These are phyloP conservation scores for Apus apus DNA, from an alignment of 2,113 vertebrate genomes.

Conservation along the genomic window DNA sequence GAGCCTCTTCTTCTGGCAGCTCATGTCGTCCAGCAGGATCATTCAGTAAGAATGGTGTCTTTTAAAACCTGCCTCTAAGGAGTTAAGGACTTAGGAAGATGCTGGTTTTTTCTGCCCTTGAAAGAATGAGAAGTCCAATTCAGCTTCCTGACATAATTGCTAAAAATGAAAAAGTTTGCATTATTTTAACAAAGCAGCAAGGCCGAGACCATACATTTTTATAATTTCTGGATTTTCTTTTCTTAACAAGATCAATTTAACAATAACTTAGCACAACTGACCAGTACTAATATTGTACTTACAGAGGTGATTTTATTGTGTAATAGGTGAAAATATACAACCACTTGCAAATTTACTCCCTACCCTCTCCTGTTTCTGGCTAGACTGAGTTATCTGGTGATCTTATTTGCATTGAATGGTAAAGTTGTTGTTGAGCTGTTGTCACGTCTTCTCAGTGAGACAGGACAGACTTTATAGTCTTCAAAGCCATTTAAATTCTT, in stretches of 20 bases:
- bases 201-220: not conserved
- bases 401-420: not conserved
- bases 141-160: not conserved
- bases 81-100: not conserved
- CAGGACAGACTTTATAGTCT: not conserved
- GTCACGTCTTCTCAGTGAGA: not conserved
- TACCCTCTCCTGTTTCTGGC: not conserved
- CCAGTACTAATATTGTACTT: not conserved
- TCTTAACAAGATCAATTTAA: not conserved
- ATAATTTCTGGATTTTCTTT: not conserved
- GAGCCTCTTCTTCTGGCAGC: not conserved
- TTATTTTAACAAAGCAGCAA: not conserved
- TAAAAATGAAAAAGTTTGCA: not conserved
- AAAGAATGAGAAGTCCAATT: not conserved
- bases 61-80: not conserved
- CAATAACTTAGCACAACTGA: not conserved
- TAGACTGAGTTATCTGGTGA: not conserved
- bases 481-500: not conserved
- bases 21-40: not conserved
- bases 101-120: not conserved
- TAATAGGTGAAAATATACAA: not conserved
- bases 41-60: not conserved
- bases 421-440: not conserved
- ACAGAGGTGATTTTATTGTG: not conserved
- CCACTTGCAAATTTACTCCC: not conserved